A percentile compares a stretch with the other conserved stretches of the same genome.
phyloP scores from a whole-genome alignment of 2,113 vertebrate genomes.

The Tichodroma muraria region DNA sequence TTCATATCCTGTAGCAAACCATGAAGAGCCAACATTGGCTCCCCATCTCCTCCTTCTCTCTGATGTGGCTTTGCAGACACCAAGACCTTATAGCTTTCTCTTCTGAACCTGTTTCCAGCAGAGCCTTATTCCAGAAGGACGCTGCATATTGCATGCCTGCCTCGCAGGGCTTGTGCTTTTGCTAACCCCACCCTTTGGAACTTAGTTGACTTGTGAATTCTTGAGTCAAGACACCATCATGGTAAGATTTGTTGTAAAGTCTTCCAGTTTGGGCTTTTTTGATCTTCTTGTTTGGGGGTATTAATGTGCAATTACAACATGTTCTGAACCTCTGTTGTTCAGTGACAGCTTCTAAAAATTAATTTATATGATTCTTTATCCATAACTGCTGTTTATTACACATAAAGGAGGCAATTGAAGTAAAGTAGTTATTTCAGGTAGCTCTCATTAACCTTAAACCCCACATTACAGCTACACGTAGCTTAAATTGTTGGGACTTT shows the following conservation, averaged over 20 bases:
- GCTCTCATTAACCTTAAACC: not conserved
- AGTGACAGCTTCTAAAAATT: not conserved
- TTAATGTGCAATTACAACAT: not conserved
- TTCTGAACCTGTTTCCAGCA: not conserved
- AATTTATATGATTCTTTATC: not conserved
- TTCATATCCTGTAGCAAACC: not conserved
- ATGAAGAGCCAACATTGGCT: not conserved
- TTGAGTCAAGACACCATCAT: not conserved
- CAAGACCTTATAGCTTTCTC: not conserved
- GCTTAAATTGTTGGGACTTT: not conserved
- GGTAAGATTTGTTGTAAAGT: not conserved
- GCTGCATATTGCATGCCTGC: fast-evolving
- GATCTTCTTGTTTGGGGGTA: not conserved
- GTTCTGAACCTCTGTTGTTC: not conserved
- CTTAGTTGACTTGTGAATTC: not conserved
- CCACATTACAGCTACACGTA: not conserved
- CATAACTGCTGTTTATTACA: not conserved
- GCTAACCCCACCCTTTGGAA: not conserved
- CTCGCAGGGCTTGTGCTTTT: not conserved
- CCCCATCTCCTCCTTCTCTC: not conserved
- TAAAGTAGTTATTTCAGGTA: not conserved
- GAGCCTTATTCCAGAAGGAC: not conserved
- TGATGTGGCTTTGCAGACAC: not conserved
- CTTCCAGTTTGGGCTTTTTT: not conserved
- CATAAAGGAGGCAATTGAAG: not conserved